Base-by-base conservation (phyloP, 2,113 vertebrate genomes). In the Mus pahari region DNA sequence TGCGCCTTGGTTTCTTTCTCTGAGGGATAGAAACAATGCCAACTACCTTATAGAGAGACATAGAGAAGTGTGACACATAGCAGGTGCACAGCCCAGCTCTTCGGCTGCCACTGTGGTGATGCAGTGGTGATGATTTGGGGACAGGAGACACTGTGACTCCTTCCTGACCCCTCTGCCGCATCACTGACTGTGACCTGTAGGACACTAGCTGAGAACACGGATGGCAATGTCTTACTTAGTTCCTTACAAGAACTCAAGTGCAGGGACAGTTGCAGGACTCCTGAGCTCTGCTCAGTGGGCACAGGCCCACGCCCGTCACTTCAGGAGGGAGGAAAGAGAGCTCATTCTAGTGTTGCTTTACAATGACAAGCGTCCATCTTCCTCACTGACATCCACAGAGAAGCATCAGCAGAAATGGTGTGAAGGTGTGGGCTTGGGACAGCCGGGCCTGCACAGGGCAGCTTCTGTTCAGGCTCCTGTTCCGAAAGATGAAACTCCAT, bases 291-390 rank as follows among this genome's bases (percentile, higher is more conserved):
- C 20, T 36, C 42, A 22, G 39, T 33, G 39, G 11, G 14, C 3
- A 3, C 5, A 1, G 0, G 71, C 33, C 6, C 13, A 1, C 26
- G 6, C 82, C 66, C 5, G 8, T 36, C 62, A 48, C 7, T 20
- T 24, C 64, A n/a, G 66, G 33, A 10, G 33, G 50, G 66, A 55
- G 86, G 22, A 71, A 24, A 2, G 20, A 9, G 42, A 4, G 48
- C 11, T 24, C 84, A 13, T 22, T 36, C 10, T 33, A 89, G 71
- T n/a, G 4, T 73, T 19, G 3, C 62, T 28, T 92, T 3, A 45
- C 10, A 11, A 7, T 3, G 36, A 36, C 55, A 53, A n/a, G 31
- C 31, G 45, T 14, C 22, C 22, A 5, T 66, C 58, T n/a, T 68
- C 60, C 50, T 88, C 45, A 14, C 22, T 36, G 55, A 68, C 19